phyloP scores from a whole-genome alignment of 2,797 vertebrate species.

The Clarias platycephalus region DNA sequence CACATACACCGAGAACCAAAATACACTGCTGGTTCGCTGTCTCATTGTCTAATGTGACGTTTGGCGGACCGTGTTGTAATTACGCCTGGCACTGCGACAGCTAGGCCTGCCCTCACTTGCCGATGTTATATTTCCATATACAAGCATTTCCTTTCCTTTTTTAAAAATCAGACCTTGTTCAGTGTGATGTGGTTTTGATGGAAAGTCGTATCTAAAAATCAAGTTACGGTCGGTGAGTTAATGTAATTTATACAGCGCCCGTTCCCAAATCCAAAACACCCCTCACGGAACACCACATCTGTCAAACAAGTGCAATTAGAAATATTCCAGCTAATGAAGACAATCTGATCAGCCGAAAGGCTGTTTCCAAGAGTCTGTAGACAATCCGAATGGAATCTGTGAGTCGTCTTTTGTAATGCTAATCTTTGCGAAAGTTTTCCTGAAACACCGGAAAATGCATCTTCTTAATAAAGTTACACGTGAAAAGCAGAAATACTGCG shows the following conservation, averaged over 20 bases:
- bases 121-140: background rate
- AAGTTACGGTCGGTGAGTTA: no score
- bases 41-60: constrained; percentile 7
- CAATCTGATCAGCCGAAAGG: constrained; percentile 1
- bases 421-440: background rate
- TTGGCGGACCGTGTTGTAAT: background rate
- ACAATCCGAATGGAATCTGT: background rate
- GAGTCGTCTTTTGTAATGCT: background rate
- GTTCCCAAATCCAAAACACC: background rate
- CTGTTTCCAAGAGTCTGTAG: background rate
- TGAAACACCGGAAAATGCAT: background rate
- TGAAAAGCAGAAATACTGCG: background rate
- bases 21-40: background rate
- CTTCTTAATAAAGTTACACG: background rate
- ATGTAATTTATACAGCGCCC: background rate
- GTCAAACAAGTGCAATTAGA: background rate
- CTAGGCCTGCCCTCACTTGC: background rate
- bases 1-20: background rate
- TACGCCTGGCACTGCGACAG: background rate
- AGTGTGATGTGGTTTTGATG: background rate
- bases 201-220: background rate
- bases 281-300: background rate
- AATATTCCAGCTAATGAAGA: background rate
- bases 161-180: background rate
- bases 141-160: background rate